phyloP scores from a whole-genome alignment of 1,140 invertebrate species.

The Doryteuthis pealeii region DNA sequence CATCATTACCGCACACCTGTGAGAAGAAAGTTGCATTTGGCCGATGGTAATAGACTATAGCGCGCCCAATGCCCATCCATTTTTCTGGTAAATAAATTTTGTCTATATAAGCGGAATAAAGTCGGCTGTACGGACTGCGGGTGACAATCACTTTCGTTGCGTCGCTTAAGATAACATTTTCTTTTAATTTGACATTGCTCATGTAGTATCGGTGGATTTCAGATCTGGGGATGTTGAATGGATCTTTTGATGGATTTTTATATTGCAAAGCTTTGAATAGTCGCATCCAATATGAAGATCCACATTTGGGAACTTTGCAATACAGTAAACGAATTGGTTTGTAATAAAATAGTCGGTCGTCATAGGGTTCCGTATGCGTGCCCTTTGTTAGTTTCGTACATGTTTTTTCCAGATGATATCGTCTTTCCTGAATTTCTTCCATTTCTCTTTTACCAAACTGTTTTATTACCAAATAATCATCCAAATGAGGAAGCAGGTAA shows the following conservation, averaged over 20 bases:
- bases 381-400: too few species aligned
- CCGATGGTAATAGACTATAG: neutral
- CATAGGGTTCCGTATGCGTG: too few species aligned
- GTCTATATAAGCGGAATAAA: constrained; percentile 31
- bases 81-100: constrained; percentile 20
- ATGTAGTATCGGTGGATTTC: neutral
- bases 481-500: too few species aligned
- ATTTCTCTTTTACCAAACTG: too few species aligned
- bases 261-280: neutral
- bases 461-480: too few species aligned
- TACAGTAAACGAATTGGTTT: constrained; percentile 8
- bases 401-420: too few species aligned
- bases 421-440: too few species aligned
- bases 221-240: neutral
- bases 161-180: neutral
- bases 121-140: constrained; percentile 24
- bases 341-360: too few species aligned
- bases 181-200: neutral
- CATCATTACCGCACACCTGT: constrained; percentile 2
- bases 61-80: neutral
- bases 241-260: neutral
- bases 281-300: constrained; percentile 6
- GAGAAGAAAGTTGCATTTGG: neutral
- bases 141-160: constrained; percentile 16
- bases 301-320: constrained; percentile 12